Base-by-base conservation (phyloP, 2,888 invertebrate genomes). In the Cyclophora albipunctata region DNA sequence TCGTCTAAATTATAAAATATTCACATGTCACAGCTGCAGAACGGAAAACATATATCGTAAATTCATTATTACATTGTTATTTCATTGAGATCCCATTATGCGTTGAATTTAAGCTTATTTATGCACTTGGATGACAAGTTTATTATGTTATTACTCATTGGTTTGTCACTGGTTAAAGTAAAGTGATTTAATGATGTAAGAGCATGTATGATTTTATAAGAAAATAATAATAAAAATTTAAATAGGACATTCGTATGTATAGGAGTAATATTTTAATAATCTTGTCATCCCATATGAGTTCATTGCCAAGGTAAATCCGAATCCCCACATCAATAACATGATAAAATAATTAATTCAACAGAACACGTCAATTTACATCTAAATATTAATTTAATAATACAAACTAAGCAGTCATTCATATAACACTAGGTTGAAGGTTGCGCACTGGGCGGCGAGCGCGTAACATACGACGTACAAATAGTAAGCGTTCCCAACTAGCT, bases 401-500 rank as follows among this genome's bases (percentile, higher is more conserved):
- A 81, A 85, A 86, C 87, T 87, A 87, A 83, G 86, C 87, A 87
- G 87, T 87, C 87, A 81, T 85, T 84, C 82, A 73, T 71, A 73
- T 84, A 84, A 84, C 79, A 76, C 83, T 85, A 84, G 73, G 72
- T 78, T 74, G 67, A 63, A 60, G 7, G 42, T 20, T n/a, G 42
- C 7, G 4, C 37, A 37, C 37, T 37, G 37, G 37, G 37, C 37
- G 37, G 37, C 37, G 37, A 37, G 37, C 37, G 74, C 79, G 69
- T 73, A 78, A 73, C 70, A 66, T 69, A 68, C 43, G n/a, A 20
- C 71, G 75, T 83, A 85, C 83, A 80, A 37, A 65, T 83, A 83
- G 81, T 85, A 85, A 85, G 85, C 84, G 87, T 84, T 84, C 84
- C 78, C 73, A 76, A 73, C 78, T 82, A 81, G 76, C 77, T 81